A percentile compares a stretch with the other conserved stretches of the same genome.
These are phyloP conservation scores for Cerceris rybyensis DNA, from an alignment of 2,888 invertebrate genomes.

Conservation along the genomic window DNA sequence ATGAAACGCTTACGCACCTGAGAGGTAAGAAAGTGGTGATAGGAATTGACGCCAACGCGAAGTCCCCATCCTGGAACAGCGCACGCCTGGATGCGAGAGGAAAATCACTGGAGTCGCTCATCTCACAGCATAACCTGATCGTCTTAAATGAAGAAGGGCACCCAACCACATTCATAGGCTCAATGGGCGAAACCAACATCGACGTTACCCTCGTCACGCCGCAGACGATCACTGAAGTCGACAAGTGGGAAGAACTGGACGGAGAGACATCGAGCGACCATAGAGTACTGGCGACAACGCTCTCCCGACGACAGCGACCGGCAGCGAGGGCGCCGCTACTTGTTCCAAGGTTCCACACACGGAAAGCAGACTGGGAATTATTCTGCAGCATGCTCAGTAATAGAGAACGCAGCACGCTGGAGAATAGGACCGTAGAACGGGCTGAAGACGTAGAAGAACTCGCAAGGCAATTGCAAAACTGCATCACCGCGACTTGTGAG, in stretches of 20 bases:
- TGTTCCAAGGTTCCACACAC: not conserved
- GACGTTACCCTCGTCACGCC: not conserved
- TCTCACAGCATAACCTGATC: not conserved
- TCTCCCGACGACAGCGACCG: not conserved
- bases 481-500: not conserved
- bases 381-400: not conserved
- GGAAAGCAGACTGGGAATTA: not conserved
- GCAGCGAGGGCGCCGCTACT: not conserved
- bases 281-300: not conserved
- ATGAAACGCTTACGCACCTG: not conserved
- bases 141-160: slow-evolving; percentile 1
- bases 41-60: not conserved
- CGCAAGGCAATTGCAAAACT: not conserved
- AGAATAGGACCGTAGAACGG: not conserved
- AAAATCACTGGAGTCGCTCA: not conserved
- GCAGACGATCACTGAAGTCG: not conserved
- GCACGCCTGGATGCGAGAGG: not conserved
- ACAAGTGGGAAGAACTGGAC: not conserved
- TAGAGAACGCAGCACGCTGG: no score
- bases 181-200: not conserved
- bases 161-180: not conserved
- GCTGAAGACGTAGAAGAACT: not conserved
- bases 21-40: not conserved
- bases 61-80: not conserved
- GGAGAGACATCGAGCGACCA: slow-evolving; percentile 15